Base-by-base conservation (phyloP, 2,888 invertebrate species). In the Portevinia maculata region DNA sequence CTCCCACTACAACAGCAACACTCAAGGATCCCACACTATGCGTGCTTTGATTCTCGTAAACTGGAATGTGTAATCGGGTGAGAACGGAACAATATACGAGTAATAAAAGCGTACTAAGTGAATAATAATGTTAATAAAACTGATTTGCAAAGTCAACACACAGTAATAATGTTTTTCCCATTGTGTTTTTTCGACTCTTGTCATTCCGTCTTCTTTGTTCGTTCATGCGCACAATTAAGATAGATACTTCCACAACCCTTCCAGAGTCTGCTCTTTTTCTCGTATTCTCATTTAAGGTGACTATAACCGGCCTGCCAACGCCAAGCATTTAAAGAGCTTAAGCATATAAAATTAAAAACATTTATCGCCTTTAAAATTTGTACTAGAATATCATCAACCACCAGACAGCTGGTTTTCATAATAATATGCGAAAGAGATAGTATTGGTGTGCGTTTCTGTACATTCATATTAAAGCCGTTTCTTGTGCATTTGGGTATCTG, bases 81-180 rank as follows among this genome's bases (percentile, higher is more conserved):
- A 84, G 79, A 78, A 78, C 73, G 79, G 74, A 74, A 84, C 84
- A 79, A 84, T 70, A 84, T 69, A n/a, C n/a, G n/a, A n/a, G n/a
- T n/a, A 84, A 84, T 84, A 84, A 84, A 84, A 84, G 67, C 84
- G 73, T 84, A 84, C 73, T 69, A 62, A 84, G 84, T 84, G 79
- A 69, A 79, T 84, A 79, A 84, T 74, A 79, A 84, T 84, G 84
- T 84, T 84, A 84, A 84, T 84, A 84, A 84, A 84, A 84, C 84
- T 83, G 84, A 84, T 84, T 84, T 84, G 84, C 84, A 84, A 79
- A 84, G 84, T 84, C 84, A 84, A 84, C 84, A 79, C 69, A 69
- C 79, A 79, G 79, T 78, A 83, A 83, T 83, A 71, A 67, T 62
- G 67, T 83, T 83, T 71, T 83, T 83, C 83, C 71, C 71, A 73